Conservation (phyloP, 2,888 invertebrate species). For the Dromius quadrimaculatus region DNA sequence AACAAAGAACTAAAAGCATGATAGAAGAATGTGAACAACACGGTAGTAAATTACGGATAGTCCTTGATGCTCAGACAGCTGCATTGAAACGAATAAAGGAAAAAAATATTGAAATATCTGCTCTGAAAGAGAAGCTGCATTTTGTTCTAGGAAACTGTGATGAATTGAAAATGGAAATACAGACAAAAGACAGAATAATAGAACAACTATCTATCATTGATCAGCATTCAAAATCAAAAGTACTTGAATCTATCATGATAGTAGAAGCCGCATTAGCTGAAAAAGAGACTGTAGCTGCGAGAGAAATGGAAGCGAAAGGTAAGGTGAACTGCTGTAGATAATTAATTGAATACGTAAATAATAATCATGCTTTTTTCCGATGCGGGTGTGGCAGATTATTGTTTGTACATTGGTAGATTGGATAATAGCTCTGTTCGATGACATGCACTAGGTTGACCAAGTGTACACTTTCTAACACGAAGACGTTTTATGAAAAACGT, state of each 20-base stretch:
- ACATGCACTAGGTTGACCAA: too few relatives aligned
- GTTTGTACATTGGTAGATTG: too few relatives aligned
- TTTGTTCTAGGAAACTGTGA: conserved; percentile 56
- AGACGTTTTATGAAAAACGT: too few relatives aligned
- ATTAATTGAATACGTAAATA: too few relatives aligned
- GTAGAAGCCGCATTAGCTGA: conserved; percentile 72
- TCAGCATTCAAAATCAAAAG: conserved; percentile 68
- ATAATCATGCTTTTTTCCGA: too few relatives aligned
- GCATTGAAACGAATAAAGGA: conserved; percentile 51
- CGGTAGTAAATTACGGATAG: conserved; percentile 55
- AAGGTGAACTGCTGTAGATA: too few relatives aligned
- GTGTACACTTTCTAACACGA: too few relatives aligned
- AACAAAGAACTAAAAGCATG: conserved; percentile 57
- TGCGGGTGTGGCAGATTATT: too few relatives aligned
- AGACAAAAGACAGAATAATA: conserved; percentile 63
- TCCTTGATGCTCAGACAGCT: conserved; percentile 26
- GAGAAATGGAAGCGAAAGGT: conserved; percentile 66
- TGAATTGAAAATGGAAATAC: conserved; percentile 66
- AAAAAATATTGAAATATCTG: conserved; percentile 58
- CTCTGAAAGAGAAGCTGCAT: conserved; percentile 59
- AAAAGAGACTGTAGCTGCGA: conserved; percentile 69
- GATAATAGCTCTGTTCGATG: too few relatives aligned
- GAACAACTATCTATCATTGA: conserved; percentile 66
- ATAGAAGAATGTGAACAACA: conserved; percentile 57
- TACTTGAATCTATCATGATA: conserved; percentile 71